phyloP scores from a whole-genome alignment of 2,888 invertebrate species.

The Clistopyga incitator region DNA sequence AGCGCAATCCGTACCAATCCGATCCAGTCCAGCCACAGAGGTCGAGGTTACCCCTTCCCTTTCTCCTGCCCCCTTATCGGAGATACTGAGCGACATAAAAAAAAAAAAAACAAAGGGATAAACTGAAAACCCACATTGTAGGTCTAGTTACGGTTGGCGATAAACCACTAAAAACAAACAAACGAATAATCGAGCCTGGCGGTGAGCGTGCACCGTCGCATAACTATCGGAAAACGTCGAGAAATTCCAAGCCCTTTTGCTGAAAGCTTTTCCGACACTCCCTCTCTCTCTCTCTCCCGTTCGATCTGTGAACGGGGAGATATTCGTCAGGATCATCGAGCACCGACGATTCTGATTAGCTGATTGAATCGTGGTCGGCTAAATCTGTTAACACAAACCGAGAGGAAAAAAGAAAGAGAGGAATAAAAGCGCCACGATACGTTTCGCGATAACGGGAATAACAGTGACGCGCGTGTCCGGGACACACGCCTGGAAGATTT shows the following conservation, averaged over 20 bases:
- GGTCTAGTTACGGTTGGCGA: conserved; percentile 64
- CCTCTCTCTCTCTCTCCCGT: conserved; percentile 60
- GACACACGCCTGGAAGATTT: conserved; percentile 5
- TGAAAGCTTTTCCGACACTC: conserved; percentile 49
- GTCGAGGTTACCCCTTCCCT: conserved; percentile 81
- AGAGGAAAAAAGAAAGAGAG: conserved; percentile 18
- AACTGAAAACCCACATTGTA: conserved; percentile 21
- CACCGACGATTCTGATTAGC: conserved; percentile 9
- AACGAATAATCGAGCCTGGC: conserved; percentile 69
- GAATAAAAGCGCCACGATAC: conserved; percentile 12
- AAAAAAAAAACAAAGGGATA: not conserved
- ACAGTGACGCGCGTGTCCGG: conserved; percentile 2
- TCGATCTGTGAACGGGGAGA: conserved; percentile 47
- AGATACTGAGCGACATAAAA: conserved; percentile 75
- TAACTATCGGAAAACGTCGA: conserved; percentile 31
- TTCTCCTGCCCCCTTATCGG: conserved; percentile 80
- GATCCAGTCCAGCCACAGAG: conserved; percentile 74
- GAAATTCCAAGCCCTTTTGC: not conserved
- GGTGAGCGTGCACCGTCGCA: conserved; percentile 68
- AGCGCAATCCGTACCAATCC: conserved; percentile 67
- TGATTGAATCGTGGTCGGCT: conserved; percentile 40
- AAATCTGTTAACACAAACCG: conserved; percentile 33
- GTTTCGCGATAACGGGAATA: conserved; percentile 22
- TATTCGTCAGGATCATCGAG: conserved; percentile 22
- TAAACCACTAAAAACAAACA: conserved; percentile 36